Evolutionary conservation across 2,113 vertebrate species (phyloP).

Genomic region (Cyanocitta stelleri): DNA sequence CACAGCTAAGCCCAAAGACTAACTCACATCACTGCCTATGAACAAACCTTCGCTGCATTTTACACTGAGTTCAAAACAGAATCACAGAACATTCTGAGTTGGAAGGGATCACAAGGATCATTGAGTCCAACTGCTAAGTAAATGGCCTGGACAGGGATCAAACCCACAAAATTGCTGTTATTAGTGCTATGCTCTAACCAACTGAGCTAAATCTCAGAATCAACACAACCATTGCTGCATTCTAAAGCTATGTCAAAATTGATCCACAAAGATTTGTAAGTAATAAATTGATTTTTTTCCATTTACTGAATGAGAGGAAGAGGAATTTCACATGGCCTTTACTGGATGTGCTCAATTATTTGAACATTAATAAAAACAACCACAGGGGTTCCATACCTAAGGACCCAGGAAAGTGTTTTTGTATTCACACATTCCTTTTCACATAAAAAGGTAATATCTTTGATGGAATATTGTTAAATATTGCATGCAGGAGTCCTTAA

Average conservation of each 20-base stretch:
- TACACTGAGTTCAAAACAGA: background rate
- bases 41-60: background rate
- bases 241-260: background rate
- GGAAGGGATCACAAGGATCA: background rate
- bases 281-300: background rate
- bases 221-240: background rate
- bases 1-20: background rate
- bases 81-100: background rate
- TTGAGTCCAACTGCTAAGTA: background rate
- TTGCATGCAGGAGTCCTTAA: background rate
- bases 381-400: background rate
- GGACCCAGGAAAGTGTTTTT: background rate
- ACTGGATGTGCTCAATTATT: conserved; percentile 17
- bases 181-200: background rate
- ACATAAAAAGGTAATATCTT: conserved; percentile 42
- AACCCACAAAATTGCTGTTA: background rate
- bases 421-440: conserved; percentile 9
- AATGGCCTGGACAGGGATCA: background rate
- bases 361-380: background rate
- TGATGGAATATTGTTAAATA: conserved; percentile 42
- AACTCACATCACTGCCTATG: background rate
- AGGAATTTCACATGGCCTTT: background rate
- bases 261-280: background rate
- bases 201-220: background rate
- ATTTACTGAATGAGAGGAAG: background rate